A percentile compares a stretch with the other conserved stretches of the same genome.
phyloP scores from a whole-genome alignment of 2,113 vertebrate genomes.

The Dipodomys stephensi region DNA sequence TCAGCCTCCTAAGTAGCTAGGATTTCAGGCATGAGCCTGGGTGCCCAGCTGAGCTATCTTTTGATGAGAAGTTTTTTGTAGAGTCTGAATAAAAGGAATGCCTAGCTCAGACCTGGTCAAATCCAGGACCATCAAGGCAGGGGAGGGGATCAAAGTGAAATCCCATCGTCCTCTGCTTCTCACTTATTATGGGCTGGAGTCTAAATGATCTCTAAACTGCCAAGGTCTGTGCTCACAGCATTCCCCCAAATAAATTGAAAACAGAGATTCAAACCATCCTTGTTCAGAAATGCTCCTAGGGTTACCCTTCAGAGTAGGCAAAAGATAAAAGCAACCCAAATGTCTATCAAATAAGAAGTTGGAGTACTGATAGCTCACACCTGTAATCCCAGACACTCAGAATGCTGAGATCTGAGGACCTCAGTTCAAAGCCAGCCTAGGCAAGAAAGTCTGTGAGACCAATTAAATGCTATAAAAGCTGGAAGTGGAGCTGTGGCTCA shows the following conservation, averaged over 20 bases:
- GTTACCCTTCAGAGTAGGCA: not conserved
- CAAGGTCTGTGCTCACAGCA: not conserved
- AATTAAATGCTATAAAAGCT: too few relatives aligned
- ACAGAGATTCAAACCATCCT: not conserved
- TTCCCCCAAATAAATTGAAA: not conserved
- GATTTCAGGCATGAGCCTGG: too few relatives aligned
- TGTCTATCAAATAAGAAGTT: not conserved
- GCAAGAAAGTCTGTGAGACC: too few relatives aligned
- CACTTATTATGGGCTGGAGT: not conserved
- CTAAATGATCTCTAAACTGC: not conserved
- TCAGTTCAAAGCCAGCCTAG: too few relatives aligned
- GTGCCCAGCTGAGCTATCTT: rapidly evolving
- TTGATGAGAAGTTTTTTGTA: not conserved
- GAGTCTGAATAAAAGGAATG: not conserved
- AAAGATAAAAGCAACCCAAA: not conserved
- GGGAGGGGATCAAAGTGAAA: not conserved
- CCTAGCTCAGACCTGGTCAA: not conserved
- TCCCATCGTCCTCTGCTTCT: not conserved
- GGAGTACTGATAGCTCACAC: too few relatives aligned
- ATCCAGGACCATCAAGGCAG: not conserved
- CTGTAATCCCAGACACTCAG: too few relatives aligned
- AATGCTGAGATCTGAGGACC: too few relatives aligned
- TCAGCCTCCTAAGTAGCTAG: too few relatives aligned
- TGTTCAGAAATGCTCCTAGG: not conserved
- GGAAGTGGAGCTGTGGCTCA: too few relatives aligned